Evolutionary conservation across 2,797 vertebrate genomes (phyloP), one percentile per base, ranked within the genome.

Genomic region (Eulemur albifrons): DNA sequence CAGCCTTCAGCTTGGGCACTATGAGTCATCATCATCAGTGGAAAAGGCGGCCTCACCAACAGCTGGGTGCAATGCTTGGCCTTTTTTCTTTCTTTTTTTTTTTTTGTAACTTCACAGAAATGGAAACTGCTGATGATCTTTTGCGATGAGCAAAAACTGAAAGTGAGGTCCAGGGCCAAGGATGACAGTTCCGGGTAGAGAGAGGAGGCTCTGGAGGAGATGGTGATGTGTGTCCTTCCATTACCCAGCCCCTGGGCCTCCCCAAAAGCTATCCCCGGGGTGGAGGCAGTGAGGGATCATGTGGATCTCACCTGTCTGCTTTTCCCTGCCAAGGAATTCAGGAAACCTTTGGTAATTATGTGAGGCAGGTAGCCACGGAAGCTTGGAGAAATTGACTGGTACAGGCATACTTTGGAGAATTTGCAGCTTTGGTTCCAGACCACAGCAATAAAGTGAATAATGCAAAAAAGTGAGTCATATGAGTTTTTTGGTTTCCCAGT

Each of bases 61-160:
- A 97, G 94, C 96, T 95, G 96, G 92, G 65, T 30, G 76, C 85
- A 92, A 70, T 54, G 82, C 85, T 90, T 93, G 90, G 45, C 50
- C 50, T 90, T 84, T 48, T 61, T 23, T 82, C 45, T 82, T 18
- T 86, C 52, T 45, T 57, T 77, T 43, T 43, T 94, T 91, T 93
- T 76, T 93, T 90, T 80, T 38, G 50, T 70, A 85, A 73, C 77
- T 80, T 95, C 54, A 48, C 79, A 93, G 95, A 94, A 52, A 76
- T 85, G 50, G 90, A 95, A 97, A 93, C 48, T 88, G 86, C 88
- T 86, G 72, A 75, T 81, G 54, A 94, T 92, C 89, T 90, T 92
- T 96, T 85, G 81, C 70, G 79, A 45, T 77, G 89, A 72, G 83
- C 88, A 79, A 40, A 87, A 50, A 32, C 70, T 50, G 45, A 94